These are phyloP conservation scores for Tokudaia tokunoshimensis DNA, from an alignment of 2,797 vertebrate genomes.

Conservation along the genomic window DNA sequence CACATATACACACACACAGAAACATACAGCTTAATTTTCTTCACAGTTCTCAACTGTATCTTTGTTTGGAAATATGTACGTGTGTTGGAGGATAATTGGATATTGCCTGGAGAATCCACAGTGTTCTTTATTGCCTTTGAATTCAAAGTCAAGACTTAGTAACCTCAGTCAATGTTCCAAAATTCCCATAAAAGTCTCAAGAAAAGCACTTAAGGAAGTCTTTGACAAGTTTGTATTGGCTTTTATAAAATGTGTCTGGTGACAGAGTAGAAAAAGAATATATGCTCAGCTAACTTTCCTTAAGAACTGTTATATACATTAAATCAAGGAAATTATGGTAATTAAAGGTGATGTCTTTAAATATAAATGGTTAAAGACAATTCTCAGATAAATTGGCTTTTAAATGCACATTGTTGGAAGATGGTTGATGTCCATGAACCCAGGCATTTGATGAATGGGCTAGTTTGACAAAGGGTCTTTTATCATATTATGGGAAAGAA, in stretches of 20 bases:
- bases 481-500: not conserved
- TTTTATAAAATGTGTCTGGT: constrained; percentile 7
- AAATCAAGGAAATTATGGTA: not conserved
- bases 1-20: not conserved
- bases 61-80: not conserved
- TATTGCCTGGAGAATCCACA: not conserved
- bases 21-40: not conserved
- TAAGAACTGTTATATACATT: constrained; percentile 5
- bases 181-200: not conserved
- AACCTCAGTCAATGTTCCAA: not conserved
- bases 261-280: not conserved
- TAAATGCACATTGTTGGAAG: not conserved
- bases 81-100: not conserved
- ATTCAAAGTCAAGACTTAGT: constrained; percentile 3
- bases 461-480: not conserved
- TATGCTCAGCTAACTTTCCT: not conserved
- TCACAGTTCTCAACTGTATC: not conserved
- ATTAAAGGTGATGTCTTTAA: not conserved
- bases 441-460: not conserved
- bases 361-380: constrained; percentile 5
- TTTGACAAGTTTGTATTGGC: not conserved
- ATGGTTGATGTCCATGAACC: not conserved
- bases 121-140: constrained; percentile 14
- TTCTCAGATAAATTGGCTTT: constrained; percentile 43
- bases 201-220: not conserved